A percentile compares a stretch with the other conserved stretches of the same genome.
Conservation (phyloP, 2,113 vertebrate genomes). For the Cinclus mexicanus region DNA sequence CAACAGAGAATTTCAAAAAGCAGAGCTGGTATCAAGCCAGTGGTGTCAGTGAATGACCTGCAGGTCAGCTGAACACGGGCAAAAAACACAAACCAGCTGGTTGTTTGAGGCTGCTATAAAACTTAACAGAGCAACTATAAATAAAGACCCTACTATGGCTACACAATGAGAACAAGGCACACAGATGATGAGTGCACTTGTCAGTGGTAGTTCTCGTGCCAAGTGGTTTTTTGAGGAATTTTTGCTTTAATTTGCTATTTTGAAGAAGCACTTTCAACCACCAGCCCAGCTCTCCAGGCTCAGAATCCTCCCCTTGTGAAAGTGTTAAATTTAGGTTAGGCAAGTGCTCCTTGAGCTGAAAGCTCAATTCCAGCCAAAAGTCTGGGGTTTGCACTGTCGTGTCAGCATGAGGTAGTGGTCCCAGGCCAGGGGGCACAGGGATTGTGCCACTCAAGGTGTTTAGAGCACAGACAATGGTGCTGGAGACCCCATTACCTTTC, state of each 20-base stretch:
- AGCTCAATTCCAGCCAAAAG: background rate
- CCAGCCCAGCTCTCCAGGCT: background rate
- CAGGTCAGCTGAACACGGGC: background rate
- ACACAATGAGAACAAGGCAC: background rate
- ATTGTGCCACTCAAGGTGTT: background rate
- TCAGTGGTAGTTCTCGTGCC: background rate
- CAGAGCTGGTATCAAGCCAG: background rate
- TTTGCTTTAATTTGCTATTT: background rate
- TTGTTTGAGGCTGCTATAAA: background rate
- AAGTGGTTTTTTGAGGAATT: background rate
- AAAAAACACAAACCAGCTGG: background rate
- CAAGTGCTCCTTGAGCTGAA: background rate
- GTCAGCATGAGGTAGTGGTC: background rate
- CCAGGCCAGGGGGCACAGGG: background rate
- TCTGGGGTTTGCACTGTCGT: background rate
- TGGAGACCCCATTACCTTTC: conserved; percentile 79
- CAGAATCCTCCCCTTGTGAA: background rate
- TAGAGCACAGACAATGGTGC: background rate
- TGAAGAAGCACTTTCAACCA: background rate
- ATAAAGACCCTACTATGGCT: background rate
- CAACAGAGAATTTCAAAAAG: background rate
- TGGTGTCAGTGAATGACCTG: background rate
- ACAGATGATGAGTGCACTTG: background rate
- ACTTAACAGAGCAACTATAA: background rate
- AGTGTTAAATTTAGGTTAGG: background rate